These are phyloP conservation scores for Monopis laevigella DNA, from an alignment of 2,888 invertebrate species.

Conservation along the genomic window DNA sequence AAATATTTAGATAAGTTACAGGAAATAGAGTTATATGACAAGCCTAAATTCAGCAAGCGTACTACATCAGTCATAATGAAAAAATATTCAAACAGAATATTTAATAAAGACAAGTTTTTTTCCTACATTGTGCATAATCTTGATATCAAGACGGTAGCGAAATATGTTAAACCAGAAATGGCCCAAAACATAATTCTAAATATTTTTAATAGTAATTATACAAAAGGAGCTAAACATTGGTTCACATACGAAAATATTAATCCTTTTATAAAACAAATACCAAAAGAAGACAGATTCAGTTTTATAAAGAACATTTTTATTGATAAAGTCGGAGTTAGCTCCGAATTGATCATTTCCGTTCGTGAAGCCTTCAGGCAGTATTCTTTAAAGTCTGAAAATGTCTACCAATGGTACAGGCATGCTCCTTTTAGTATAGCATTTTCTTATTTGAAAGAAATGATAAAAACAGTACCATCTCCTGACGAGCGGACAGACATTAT, in stretches of 20 bases:
- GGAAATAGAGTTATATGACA: constrained; percentile 6
- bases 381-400: background rate
- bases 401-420: constrained; percentile 36
- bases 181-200: constrained; percentile 32
- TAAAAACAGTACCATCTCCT: constrained; percentile 32
- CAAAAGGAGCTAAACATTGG: no score
- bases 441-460: constrained; percentile 32
- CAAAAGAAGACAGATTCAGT: constrained; percentile 31
- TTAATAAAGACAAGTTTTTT: constrained; percentile 27
- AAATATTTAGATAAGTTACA: constrained; percentile 30
- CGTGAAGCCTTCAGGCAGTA: no score
- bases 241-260: constrained; percentile 27
- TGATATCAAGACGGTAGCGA: constrained; percentile 32
- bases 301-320: constrained; percentile 37
- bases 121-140: no score
- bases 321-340: constrained; percentile 22
- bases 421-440: constrained; percentile 38
- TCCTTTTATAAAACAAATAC: constrained; percentile 31
- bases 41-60: constrained; percentile 27
- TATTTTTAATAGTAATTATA: constrained; percentile 21
- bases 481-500: constrained; percentile 30
- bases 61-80: constrained; percentile 35
- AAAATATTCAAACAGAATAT: constrained; percentile 29
- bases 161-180: constrained; percentile 31
- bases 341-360: background rate